Percentiles rank a stretch among this genome's conserved stretches.
Conservation (phyloP, 2,888 invertebrate species). For the Catocala sponsa region DNA sequence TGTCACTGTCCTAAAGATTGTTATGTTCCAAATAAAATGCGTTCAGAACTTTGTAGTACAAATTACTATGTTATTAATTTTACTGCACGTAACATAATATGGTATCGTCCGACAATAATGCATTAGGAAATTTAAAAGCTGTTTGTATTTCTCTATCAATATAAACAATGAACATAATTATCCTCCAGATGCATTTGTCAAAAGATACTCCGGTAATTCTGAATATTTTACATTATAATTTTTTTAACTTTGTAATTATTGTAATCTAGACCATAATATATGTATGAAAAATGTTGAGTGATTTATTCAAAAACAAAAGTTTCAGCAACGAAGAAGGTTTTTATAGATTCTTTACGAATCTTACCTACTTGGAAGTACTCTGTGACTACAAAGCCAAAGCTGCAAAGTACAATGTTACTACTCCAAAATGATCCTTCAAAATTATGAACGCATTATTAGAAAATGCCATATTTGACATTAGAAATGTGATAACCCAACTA, state of each 20-base stretch:
- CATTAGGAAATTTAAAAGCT: slow-evolving; percentile 50
- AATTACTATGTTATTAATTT: too few species aligned
- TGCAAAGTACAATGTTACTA: too few species aligned
- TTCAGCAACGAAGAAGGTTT: too few species aligned
- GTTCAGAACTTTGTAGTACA: slow-evolving; percentile 43
- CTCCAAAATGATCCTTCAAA: too few species aligned
- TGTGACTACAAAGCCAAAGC: too few species aligned
- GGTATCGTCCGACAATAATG: slow-evolving; percentile 47
- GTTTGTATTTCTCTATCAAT: slow-evolving; percentile 57
- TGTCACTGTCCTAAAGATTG: slow-evolving; percentile 31
- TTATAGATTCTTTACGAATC: too few species aligned
- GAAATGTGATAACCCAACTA: background rate
- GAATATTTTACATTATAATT: too few species aligned
- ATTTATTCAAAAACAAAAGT: background rate
- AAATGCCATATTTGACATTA: slow-evolving; percentile 5
- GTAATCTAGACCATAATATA: background rate
- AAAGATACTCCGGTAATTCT: too few species aligned
- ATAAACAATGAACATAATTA: slow-evolving; percentile 49
- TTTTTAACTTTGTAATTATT: too few species aligned
- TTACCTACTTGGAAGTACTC: too few species aligned
- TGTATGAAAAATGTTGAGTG: background rate
- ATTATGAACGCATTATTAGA: slow-evolving; percentile 4
- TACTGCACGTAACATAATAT: too few species aligned
- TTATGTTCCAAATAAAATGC: slow-evolving; percentile 32
- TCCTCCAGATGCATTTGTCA: slow-evolving; percentile 54